Conservation (phyloP, 1,140 invertebrate genomes). For the Drosophila prosaltans region DNA sequence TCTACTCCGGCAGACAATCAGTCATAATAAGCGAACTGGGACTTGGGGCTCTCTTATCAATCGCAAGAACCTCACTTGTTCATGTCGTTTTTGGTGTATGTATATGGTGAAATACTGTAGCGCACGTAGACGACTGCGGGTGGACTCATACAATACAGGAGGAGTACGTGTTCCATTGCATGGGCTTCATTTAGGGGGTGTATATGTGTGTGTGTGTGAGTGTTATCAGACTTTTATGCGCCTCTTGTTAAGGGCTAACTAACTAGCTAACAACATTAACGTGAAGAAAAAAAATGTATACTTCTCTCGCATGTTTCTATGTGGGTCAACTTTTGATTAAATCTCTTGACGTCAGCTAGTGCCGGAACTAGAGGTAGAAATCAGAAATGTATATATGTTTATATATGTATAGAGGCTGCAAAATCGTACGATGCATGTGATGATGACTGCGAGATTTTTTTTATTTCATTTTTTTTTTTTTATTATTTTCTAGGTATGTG, state of each 20-base stretch:
- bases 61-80: constrained; percentile 28
- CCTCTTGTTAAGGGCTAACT: constrained; percentile 31
- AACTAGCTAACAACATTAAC: too few species aligned
- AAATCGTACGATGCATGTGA: constrained; percentile 72
- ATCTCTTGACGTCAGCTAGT: constrained; percentile 59
- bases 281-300: too few species aligned
- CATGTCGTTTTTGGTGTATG: not conserved
- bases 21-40: constrained; percentile 55
- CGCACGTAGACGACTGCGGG: constrained; percentile 61
- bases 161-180: constrained; percentile 63
- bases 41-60: constrained; percentile 45
- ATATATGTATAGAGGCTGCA: not conserved
- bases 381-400: too few species aligned
- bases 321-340: constrained; percentile 72
- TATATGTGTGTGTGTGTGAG: too few species aligned
- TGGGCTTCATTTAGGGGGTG: constrained; percentile 28
- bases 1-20: constrained; percentile 65
- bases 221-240: not conserved
- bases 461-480: not conserved
- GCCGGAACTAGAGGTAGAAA: constrained; percentile 52
- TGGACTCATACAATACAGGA: constrained; percentile 3
- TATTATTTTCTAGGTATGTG: not conserved
- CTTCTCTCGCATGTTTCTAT: constrained; percentile 43
- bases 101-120: constrained; percentile 68
- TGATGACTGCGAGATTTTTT: constrained; percentile 18